Percentiles rank a stretch among this genome's conserved stretches.
Evolutionary conservation across 2,888 invertebrate genomes (phyloP).

Genomic region (Parochlus steinenii): DNA sequence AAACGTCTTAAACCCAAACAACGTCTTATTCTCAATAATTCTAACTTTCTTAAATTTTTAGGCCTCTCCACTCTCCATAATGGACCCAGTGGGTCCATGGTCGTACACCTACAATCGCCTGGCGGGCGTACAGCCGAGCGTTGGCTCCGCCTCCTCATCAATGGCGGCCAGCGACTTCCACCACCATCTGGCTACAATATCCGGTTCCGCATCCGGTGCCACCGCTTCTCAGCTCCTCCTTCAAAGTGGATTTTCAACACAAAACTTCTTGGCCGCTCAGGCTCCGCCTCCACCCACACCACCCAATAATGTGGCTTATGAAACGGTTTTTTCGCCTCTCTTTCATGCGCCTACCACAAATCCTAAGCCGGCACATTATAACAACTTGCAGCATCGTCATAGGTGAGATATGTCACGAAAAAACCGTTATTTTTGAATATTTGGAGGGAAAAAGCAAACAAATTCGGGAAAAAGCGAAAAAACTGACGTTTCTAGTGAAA

Average conservation of each 20-base stretch:
- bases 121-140: slow-evolving; percentile 51
- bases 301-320: slow-evolving; percentile 63
- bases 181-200: slow-evolving; percentile 43
- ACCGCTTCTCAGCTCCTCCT: slow-evolving; percentile 47
- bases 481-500: no score
- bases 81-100: slow-evolving; percentile 88
- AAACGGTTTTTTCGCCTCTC: slow-evolving; percentile 69
- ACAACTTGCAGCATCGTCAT: slow-evolving; percentile 28
- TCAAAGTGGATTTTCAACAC: slow-evolving; percentile 44
- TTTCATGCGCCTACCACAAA: slow-evolving; percentile 44
- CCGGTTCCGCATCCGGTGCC: slow-evolving; percentile 27
- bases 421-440: no score
- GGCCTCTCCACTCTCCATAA: no score
- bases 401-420: no score
- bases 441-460: no score
- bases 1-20: no score
- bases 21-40: no score
- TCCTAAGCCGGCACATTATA: slow-evolving; percentile 56
- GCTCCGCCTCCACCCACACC: slow-evolving; percentile 52
- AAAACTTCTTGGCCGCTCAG: slow-evolving; percentile 35
- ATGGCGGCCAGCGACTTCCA: slow-evolving; percentile 52
- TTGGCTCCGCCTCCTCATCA: slow-evolving; percentile 38
- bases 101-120: slow-evolving; percentile 70
- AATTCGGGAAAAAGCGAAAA: no score
- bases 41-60: no score